Evolutionary conservation across 2,888 invertebrate species (phyloP), one percentile per base, ranked within the genome.

Genomic region (Pheosia gnoma): DNA sequence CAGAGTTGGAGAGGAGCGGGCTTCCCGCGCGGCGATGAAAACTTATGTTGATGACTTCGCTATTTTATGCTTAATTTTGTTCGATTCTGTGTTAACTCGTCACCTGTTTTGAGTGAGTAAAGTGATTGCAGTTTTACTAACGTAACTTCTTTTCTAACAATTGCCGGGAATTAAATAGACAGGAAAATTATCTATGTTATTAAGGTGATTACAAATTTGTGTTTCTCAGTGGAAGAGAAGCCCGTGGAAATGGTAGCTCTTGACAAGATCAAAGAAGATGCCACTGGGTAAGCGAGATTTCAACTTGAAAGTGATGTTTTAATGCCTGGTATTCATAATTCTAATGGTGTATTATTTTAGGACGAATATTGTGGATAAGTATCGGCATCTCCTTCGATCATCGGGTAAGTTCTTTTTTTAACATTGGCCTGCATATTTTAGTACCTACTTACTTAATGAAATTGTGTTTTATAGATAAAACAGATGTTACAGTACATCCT

Each of bases 311-410:
- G 11, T 47, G 47, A n/a, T 52, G 7, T 52, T 36, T 36, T 25
- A 7, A 36, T 47, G 4, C 4, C 4, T 51, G 10, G 7, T 51
- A 7, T 36, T 36, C 25, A 36, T 37, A 36, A 52, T 57, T 49
- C 3, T 4, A 47, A 45, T 65, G 59, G 62, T 68, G 25, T 25
- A 25, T 68, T 54, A 70, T 88, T 87, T 67, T 82, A 91, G 91
- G 57, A 78, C 76, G 9, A 72, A 79, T 72, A 85, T 90, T 60
- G 77, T 89, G 54, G 72, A 84, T 45, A 88, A 87, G 66, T 91
- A 90, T 73, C 74, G 74, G 37, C 73, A 85, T 71, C 77, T 89
- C 55, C 71, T 85, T 51, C 65, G 75, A 49, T 61, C 79, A 54
- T 25, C 79, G 71, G 88, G 90, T 90, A 84, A 61, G 58, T 58